Evolutionary conservation across 35 echinoderm and acorn worm species (phyloP).

Genomic region (Ophioderma brevispina): DNA sequence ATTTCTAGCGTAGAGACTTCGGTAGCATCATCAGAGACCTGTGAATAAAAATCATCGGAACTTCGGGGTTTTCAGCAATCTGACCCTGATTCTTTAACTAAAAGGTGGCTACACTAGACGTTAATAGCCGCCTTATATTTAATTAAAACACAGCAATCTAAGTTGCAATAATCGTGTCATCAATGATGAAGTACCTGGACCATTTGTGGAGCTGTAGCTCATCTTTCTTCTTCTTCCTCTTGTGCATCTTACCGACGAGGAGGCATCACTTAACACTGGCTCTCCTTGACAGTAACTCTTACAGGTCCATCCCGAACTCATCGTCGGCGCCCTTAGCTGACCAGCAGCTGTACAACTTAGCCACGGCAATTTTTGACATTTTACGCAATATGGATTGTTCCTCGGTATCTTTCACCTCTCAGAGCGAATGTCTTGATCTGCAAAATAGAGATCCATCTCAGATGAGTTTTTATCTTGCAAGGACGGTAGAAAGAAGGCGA

Average conservation of each 20-base stretch:
- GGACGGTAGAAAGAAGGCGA: constrained; percentile 22
- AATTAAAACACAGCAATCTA: too few relatives aligned
- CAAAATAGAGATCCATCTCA: constrained; percentile 25
- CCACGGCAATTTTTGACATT: constrained; percentile 37
- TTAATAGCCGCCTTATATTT: too few relatives aligned
- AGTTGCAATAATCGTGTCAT: too few relatives aligned
- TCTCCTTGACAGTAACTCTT: background rate
- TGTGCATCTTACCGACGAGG: background rate
- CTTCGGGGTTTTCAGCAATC: too few relatives aligned
- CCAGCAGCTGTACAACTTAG: constrained; percentile 49
- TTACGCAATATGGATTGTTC: constrained; percentile 69
- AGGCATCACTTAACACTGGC: background rate
- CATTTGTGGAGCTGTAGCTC: background rate
- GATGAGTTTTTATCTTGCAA: constrained; percentile 85
- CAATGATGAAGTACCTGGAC: background rate
- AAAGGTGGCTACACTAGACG: too few relatives aligned
- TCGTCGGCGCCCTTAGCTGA: background rate
- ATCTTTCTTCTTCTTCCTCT: background rate
- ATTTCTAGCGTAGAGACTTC: background rate
- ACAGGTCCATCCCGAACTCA: background rate
- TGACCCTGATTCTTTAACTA: too few relatives aligned
- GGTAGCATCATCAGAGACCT: too few relatives aligned
- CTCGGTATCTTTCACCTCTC: constrained; percentile 58
- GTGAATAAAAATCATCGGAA: too few relatives aligned
- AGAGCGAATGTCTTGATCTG: constrained; percentile 57